These are phyloP conservation scores for Zaprionus camerounensis DNA, from an alignment of 1,140 invertebrate genomes.

Conservation along the genomic window DNA sequence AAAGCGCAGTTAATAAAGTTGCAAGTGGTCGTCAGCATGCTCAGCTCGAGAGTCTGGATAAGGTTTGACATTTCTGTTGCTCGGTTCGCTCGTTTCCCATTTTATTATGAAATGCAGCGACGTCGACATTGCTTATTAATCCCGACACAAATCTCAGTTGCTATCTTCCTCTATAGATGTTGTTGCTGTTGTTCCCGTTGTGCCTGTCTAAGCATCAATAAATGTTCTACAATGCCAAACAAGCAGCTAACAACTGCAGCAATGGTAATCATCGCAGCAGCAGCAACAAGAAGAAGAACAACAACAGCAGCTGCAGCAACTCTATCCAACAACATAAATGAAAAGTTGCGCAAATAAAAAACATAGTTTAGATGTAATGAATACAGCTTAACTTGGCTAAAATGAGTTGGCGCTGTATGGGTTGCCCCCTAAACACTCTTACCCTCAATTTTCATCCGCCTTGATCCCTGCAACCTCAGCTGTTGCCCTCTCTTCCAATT, in stretches of 20 bases:
- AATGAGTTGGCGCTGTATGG: constrained; percentile 65
- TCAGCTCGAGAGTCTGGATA: constrained; percentile 34
- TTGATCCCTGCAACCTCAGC: background rate
- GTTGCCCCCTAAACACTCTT: background rate
- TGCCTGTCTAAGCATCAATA: constrained; percentile 76
- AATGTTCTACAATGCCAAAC: constrained; percentile 67
- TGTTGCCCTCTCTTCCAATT: background rate
- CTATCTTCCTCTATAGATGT: constrained; percentile 5
- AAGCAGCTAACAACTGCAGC: constrained; percentile 40
- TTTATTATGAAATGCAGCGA: constrained; percentile 46
- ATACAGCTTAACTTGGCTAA: constrained; percentile 77
- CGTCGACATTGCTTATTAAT: constrained; percentile 68
- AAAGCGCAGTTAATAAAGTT: constrained; percentile 75
- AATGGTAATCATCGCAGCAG: constrained; percentile 35
- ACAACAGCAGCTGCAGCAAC: constrained; percentile 21
- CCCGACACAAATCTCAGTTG: constrained; percentile 55
- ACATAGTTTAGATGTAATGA: constrained; percentile 79
- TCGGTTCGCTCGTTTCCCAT: constrained; percentile 35
- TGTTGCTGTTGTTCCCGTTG: constrained; percentile 32
- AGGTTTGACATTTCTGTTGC: constrained; percentile 37
- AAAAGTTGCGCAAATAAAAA: constrained; percentile 65
- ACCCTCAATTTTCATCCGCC: background rate
- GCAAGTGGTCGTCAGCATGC: constrained; percentile 57
- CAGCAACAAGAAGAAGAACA: constrained; percentile 13
- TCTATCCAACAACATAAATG: constrained; percentile 9